These are phyloP conservation scores for Etheostoma perlongum DNA, from an alignment of 2,797 vertebrate genomes.

Conservation along the genomic window DNA sequence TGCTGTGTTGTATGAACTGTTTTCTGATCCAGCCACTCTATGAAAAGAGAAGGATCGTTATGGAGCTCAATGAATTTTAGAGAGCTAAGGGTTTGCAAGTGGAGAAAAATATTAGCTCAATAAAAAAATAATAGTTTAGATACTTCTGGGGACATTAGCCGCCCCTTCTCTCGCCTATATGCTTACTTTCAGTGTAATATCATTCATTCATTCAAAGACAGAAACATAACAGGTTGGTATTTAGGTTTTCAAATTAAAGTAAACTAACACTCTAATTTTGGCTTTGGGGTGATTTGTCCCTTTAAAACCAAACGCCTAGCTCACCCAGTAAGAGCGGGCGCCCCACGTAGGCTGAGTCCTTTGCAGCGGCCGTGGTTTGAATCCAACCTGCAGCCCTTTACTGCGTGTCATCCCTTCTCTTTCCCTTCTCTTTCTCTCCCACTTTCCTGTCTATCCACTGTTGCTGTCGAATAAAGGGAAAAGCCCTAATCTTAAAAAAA, in stretches of 20 bases:
- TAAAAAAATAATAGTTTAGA: background rate
- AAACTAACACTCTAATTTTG: slow-evolving; percentile 13
- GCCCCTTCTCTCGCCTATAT: background rate
- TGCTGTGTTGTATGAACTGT: slow-evolving; percentile 4
- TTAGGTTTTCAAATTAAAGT: slow-evolving; percentile 7
- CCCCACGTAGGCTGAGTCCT: no score
- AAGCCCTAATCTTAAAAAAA: no score
- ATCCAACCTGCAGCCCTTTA: no score
- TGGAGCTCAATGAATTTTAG: background rate
- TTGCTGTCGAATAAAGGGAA: no score
- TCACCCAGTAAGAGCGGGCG: no score
- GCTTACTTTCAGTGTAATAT: background rate
- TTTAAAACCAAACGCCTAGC: slow-evolving; percentile 35
- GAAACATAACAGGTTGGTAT: background rate
- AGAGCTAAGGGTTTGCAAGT: background rate
- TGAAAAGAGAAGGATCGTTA: background rate
- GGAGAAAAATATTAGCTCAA: background rate
- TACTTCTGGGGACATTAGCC: background rate
- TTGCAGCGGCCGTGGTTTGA: no score
- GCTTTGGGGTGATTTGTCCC: slow-evolving; percentile 21
- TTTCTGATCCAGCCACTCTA: background rate
- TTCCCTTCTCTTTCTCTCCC: no score
- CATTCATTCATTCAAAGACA: slow-evolving; percentile 18
- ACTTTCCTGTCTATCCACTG: no score
- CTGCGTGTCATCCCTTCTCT: no score